Percentiles rank a stretch among this genome's conserved stretches.
Evolutionary conservation across 2,797 vertebrate species (phyloP).

Genomic region (Chanos chanos): DNA sequence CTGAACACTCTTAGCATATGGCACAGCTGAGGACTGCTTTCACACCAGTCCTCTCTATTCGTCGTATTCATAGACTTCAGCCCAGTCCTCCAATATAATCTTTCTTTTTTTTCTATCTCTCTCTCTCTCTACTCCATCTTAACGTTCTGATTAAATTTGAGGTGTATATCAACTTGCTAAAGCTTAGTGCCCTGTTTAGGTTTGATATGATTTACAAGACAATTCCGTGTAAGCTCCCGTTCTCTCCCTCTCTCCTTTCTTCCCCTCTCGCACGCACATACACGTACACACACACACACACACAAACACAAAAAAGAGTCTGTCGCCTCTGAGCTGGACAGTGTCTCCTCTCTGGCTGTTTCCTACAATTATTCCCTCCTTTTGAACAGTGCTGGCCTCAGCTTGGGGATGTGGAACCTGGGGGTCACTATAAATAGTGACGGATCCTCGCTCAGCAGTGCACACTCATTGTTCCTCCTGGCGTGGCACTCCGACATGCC

Average conservation of each 20-base stretch:
- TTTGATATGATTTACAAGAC: conserved; percentile 18
- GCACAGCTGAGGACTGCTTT: conserved; percentile 37
- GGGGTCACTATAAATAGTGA: conserved; percentile 43
- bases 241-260: background rate
- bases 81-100: background rate
- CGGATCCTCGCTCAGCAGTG: conserved; percentile 18
- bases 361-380: conserved; percentile 47
- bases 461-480: conserved; percentile 24
- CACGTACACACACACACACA: background rate
- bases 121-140: background rate
- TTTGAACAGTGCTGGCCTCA: conserved; percentile 23
- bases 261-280: background rate
- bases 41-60: background rate
- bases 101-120: conserved; percentile 2
- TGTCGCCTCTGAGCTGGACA: conserved; percentile 29
- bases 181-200: conserved; percentile 30
- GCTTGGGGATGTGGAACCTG: conserved; percentile 26
- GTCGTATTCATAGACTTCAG: conserved; percentile 3
- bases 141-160: conserved; percentile 13
- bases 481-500: background rate
- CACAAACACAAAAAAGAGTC: too few relatives aligned
- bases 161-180: conserved; percentile 30
- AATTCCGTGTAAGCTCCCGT: background rate
- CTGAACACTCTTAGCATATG: background rate
- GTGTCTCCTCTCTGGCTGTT: conserved; percentile 39